phyloP scores from a whole-genome alignment of 2,888 invertebrate species.

The Cataglyphis altisquamis region DNA sequence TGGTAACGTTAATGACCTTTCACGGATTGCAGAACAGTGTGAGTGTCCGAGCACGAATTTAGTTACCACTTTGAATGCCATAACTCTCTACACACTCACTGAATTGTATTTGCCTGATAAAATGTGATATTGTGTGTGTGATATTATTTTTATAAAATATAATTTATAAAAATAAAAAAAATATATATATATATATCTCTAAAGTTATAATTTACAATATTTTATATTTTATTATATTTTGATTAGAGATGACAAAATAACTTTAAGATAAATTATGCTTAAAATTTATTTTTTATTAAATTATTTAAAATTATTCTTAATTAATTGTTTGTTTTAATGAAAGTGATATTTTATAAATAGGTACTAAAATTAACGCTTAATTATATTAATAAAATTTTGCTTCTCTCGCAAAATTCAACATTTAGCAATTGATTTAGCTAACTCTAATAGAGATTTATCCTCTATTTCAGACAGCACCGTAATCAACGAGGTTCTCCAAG shows the following conservation, averaged over 20 bases:
- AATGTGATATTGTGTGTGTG: not conserved
- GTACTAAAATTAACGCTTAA: not conserved
- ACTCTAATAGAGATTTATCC: not conserved
- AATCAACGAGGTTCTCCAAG: slow-evolving; percentile 74
- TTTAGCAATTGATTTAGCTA: not conserved
- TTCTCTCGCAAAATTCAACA: not conserved
- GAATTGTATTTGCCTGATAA: not conserved
- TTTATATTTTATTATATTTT: not conserved
- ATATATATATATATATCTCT: not conserved
- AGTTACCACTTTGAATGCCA: slow-evolving; percentile 32
- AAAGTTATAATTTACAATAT: not conserved
- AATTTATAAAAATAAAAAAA: not conserved
- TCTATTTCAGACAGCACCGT: slow-evolving; percentile 64
- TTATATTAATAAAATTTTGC: not conserved
- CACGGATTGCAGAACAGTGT: slow-evolving; percentile 74
- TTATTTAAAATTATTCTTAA: not conserved
- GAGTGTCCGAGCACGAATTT: slow-evolving; percentile 68
- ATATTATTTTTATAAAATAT: not conserved
- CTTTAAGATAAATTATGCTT: not conserved
- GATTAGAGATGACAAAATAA: not conserved
- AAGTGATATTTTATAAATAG: not conserved
- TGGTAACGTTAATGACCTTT: slow-evolving; percentile 78
- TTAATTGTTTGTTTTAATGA: not conserved
- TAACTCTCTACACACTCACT: slow-evolving; percentile 2
- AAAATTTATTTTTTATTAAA: not conserved